phyloP scores from a whole-genome alignment of 2,888 invertebrate species.

The Cylloceria caligata region DNA sequence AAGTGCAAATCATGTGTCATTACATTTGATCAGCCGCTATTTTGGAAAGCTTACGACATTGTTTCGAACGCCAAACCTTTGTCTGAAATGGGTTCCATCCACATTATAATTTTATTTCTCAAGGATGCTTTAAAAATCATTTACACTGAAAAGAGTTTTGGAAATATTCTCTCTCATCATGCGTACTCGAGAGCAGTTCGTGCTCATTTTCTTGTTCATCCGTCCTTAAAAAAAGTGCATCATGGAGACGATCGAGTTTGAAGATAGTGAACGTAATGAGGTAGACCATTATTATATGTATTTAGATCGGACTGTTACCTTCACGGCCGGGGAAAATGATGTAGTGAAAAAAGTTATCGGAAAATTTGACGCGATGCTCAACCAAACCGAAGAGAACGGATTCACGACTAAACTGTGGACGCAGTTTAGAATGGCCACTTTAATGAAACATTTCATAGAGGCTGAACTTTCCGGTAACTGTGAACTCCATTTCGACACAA shows the following conservation, averaged over 20 bases:
- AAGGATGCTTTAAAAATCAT: constrained; percentile 70
- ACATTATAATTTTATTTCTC: constrained; percentile 46
- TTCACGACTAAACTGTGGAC: too few species aligned
- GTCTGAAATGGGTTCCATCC: too few species aligned
- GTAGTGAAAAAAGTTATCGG: constrained; percentile 9
- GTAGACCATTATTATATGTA: constrained; percentile 29
- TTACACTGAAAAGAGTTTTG: constrained; percentile 71
- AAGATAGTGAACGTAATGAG: constrained; percentile 48
- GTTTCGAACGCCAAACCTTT: too few species aligned
- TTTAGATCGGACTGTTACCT: constrained; percentile 29
- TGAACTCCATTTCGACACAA: constrained; percentile 66
- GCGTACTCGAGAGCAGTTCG: constrained; percentile 73
- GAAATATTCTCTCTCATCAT: constrained; percentile 74
- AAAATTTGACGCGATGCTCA: constrained; percentile 65
- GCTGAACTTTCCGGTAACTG: constrained; percentile 69
- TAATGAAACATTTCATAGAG: constrained; percentile 68
- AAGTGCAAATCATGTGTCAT: constrained; percentile 47
- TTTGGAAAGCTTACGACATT: too few species aligned
- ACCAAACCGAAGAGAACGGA: constrained; percentile 64
- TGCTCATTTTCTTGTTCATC: constrained; percentile 68
- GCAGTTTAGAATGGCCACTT: constrained; percentile 66
- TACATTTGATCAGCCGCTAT: too few species aligned
- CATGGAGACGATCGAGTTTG: constrained; percentile 57
- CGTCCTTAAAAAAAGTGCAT: constrained; percentile 64
- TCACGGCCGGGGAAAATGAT: constrained; percentile 32